These are phyloP conservation scores for Scopus umbretta DNA, from an alignment of 2,113 vertebrate species.

Conservation along the genomic window DNA sequence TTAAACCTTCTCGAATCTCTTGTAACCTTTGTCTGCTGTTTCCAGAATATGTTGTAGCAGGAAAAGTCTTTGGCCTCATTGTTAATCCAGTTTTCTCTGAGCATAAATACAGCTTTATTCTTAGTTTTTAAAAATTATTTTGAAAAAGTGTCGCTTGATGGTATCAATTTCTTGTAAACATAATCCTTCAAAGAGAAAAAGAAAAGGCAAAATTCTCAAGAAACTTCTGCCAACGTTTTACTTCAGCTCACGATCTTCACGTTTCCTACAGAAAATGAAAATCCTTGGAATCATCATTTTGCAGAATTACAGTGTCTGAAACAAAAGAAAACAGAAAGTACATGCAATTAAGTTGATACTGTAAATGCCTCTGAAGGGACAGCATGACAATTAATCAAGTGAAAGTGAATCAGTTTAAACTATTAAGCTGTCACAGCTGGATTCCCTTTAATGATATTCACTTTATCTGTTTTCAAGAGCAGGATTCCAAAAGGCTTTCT, in stretches of 20 bases:
- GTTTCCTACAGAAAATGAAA: slow-evolving; percentile 55
- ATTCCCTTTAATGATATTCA: not conserved
- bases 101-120: slow-evolving; percentile 74
- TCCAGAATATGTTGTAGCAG: slow-evolving; percentile 92
- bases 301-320: slow-evolving; percentile 61
- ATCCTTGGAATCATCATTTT: slow-evolving; percentile 56
- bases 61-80: slow-evolving; percentile 99
- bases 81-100: slow-evolving; percentile 75
- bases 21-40: slow-evolving; percentile 95
- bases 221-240: slow-evolving; percentile 41
- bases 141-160: not conserved
- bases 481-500: not conserved
- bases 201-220: slow-evolving; percentile 9
- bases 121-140: not conserved
- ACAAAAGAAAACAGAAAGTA: slow-evolving; percentile 53
- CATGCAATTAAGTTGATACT: not conserved
- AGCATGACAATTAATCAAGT: not conserved
- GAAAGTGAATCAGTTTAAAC: slow-evolving; percentile 10
- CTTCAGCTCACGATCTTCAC: slow-evolving; percentile 59
- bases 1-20: slow-evolving; percentile 96
- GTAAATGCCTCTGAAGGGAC: slow-evolving; percentile 19
- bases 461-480: not conserved
- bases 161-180: slow-evolving; percentile 69
- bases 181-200: slow-evolving; percentile 50
- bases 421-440: slow-evolving; percentile 4